A percentile compares a stretch with the other conserved stretches of the same genome.
Evolutionary conservation across 23 tunicate genomes (phyloP).

Genomic region (Oikopleura dioica): DNA sequence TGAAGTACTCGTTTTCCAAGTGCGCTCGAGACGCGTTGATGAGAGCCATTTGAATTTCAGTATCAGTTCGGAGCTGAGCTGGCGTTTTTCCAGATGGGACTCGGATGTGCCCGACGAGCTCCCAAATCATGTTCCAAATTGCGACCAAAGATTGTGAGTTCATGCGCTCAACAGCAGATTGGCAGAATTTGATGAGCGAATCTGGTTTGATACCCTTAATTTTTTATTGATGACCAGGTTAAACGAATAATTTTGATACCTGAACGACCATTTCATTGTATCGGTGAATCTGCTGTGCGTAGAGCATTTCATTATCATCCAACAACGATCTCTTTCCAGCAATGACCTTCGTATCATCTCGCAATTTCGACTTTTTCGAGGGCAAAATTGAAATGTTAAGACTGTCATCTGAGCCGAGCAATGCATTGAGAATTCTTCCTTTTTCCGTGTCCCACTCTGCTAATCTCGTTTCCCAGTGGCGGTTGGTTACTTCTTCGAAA

Average conservation of each 20-base stretch:
- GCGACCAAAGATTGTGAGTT: neutral
- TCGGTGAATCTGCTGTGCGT: neutral
- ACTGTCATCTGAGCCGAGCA: slow-evolving; percentile 47
- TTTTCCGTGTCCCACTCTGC: slow-evolving; percentile 69
- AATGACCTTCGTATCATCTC: neutral
- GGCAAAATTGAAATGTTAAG: slow-evolving; percentile 26
- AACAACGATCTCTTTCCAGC: neutral
- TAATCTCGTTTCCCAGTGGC: slow-evolving; percentile 46
- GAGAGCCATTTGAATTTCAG: neutral
- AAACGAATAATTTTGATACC: no score
- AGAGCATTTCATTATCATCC: neutral
- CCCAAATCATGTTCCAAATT: neutral
- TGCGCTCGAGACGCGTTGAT: neutral
- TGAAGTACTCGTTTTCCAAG: neutral
- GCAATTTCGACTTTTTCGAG: neutral
- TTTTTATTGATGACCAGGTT: no score
- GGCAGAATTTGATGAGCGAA: neutral
- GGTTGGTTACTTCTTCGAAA: slow-evolving; percentile 35
- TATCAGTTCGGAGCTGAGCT: neutral
- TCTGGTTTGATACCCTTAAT: neutral
- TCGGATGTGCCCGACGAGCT: neutral
- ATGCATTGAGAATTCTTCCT: slow-evolving; percentile 32
- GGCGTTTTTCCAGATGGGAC: neutral
- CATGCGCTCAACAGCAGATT: neutral
- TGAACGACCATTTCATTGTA: neutral